These are phyloP conservation scores for Colletes gigas DNA, from an alignment of 1,140 invertebrate genomes.

Conservation along the genomic window DNA sequence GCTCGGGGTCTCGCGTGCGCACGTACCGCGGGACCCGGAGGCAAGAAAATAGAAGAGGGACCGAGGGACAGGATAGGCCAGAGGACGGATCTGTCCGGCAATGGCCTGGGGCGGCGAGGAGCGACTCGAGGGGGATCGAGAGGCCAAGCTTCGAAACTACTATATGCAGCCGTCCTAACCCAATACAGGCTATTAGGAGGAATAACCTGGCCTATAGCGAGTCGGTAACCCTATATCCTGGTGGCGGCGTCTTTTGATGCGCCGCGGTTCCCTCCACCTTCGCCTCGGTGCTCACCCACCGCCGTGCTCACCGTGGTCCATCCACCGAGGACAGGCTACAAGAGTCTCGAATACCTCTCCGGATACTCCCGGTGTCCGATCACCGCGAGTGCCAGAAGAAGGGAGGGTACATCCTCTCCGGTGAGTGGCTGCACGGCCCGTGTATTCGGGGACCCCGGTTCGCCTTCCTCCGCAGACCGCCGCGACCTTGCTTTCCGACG, in stretches of 20 bases:
- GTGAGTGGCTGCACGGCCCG: slow-evolving; percentile 26
- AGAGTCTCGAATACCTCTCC: slow-evolving; percentile 78
- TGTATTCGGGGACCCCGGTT: slow-evolving; percentile 22
- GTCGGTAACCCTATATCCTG: slow-evolving; percentile 77
- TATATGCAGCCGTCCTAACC: slow-evolving; percentile 67
- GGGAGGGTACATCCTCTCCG: slow-evolving; percentile 29
- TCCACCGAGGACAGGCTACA: slow-evolving; percentile 76
- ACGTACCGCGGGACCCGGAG: neutral
- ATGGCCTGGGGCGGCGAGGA: slow-evolving; percentile 16
- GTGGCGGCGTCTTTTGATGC: slow-evolving; percentile 76
- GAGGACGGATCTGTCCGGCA: neutral
- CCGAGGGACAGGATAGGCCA: neutral
- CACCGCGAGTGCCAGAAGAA: slow-evolving; percentile 63
- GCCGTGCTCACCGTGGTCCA: slow-evolving; percentile 69
- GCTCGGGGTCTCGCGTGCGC: neutral
- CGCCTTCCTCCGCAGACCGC: neutral
- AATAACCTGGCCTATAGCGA: slow-evolving; percentile 73
- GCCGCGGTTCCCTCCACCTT: slow-evolving; percentile 60
- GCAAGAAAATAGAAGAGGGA: slow-evolving; percentile 38
- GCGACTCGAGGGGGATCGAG: slow-evolving; percentile 44
- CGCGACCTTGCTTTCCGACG: slow-evolving; percentile 25
- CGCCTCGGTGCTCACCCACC: slow-evolving; percentile 70
- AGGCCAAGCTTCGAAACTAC: slow-evolving; percentile 60
- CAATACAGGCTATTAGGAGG: slow-evolving; percentile 76
- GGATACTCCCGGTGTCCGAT: slow-evolving; percentile 69